A percentile compares a stretch with the other conserved stretches of the same genome.
Conservation (phyloP, 2,113 vertebrate genomes). For the Lates calcarifer region DNA sequence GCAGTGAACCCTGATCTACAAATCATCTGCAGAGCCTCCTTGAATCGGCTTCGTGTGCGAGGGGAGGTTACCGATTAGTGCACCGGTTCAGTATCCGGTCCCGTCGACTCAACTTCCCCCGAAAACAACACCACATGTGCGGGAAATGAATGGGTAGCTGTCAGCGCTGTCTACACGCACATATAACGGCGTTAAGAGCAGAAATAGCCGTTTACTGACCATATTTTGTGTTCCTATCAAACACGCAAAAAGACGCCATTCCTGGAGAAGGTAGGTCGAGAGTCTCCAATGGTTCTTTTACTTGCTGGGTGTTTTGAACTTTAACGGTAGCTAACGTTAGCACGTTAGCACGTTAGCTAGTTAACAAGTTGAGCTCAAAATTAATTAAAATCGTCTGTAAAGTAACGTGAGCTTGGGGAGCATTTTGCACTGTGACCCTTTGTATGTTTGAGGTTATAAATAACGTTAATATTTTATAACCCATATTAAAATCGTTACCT, state of each 20-base stretch:
- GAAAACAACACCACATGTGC: constrained; percentile 74
- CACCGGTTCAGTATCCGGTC: constrained; percentile 12
- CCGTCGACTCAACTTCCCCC: constrained; percentile 35
- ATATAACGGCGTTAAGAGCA: not conserved
- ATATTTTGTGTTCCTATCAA: not conserved
- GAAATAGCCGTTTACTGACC: no score
- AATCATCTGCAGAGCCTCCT: not conserved
- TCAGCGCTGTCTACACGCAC: not conserved
- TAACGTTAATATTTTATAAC: rapidly evolving
- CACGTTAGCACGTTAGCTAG: constrained; percentile 14
- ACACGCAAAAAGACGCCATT: rapidly evolving
- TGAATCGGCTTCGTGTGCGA: rapidly evolving
- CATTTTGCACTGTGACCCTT: constrained; percentile 7
- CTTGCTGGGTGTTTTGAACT: not conserved
- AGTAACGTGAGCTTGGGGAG: rapidly evolving
- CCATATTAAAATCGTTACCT: not conserved
- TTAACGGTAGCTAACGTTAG: constrained; percentile 34
- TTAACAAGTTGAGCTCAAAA: not conserved
- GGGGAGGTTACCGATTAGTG: not conserved
- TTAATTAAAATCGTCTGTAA: no score
- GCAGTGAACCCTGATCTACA: constrained; percentile 6
- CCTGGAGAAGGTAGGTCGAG: not conserved
- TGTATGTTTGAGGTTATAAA: rapidly evolving
- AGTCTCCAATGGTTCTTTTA: not conserved
- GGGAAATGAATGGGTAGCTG: not conserved